Conservation (phyloP, 2,797 vertebrate genomes). For the Cetoscarus ocellatus region DNA sequence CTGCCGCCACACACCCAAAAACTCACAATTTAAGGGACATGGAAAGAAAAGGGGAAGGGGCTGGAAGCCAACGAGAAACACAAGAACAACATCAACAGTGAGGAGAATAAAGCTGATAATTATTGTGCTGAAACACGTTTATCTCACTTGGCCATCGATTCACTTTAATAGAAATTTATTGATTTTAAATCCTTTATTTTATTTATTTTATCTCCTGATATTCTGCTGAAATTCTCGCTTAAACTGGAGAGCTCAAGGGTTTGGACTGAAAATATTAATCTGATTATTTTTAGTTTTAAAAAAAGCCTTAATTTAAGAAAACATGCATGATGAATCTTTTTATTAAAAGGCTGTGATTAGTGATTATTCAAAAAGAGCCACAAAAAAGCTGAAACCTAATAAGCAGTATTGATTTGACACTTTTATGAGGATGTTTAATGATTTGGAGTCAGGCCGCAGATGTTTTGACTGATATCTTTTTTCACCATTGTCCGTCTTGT, state of each 20-base stretch:
- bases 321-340: neutral
- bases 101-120: slow-evolving; percentile 3
- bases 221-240: neutral
- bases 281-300: too few species aligned
- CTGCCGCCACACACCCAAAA: slow-evolving; percentile 56
- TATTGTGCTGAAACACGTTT: slow-evolving; percentile 2
- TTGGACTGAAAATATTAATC: too few species aligned
- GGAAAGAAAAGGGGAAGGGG: slow-evolving; percentile 51
- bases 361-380: too few species aligned
- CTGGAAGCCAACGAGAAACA: slow-evolving; percentile 31
- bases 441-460: too few species aligned
- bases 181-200: neutral
- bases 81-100: slow-evolving; percentile 1
- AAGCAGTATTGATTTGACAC: too few species aligned
- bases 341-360: too few species aligned
- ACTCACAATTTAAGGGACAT: slow-evolving; percentile 80
- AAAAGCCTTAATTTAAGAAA: neutral
- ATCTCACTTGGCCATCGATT: neutral
- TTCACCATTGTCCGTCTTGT: too few species aligned
- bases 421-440: too few species aligned
- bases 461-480: too few species aligned
- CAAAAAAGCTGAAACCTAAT: too few species aligned
- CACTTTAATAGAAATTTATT: neutral
- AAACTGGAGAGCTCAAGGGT: neutral
- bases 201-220: neutral